Evolutionary conservation across 2,888 invertebrate species (phyloP).

Genomic region (Agrotis ipsilon): DNA sequence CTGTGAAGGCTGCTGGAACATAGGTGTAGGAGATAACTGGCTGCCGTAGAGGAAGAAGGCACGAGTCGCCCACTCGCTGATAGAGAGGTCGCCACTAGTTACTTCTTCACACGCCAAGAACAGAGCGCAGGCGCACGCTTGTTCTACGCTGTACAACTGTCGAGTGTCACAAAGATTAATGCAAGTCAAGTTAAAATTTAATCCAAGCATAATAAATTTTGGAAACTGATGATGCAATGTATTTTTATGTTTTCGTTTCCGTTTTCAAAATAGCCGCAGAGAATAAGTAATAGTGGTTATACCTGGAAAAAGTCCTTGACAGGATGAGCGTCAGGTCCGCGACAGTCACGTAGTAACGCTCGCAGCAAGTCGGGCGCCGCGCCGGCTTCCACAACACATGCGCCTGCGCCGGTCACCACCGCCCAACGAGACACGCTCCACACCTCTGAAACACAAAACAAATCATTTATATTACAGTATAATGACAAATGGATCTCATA

Average conservation of each 20-base stretch:
- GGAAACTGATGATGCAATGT: no score
- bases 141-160: constrained; percentile 94
- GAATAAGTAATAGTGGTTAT: background rate
- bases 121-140: constrained; percentile 97
- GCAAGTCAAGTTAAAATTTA: background rate
- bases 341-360: constrained; percentile 95
- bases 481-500: no score
- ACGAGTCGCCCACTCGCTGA: constrained; percentile 97
- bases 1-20: constrained; percentile 78
- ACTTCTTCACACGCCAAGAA: constrained; percentile 95
- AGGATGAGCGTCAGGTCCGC: constrained; percentile 96
- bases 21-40: constrained; percentile 89
- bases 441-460: constrained; percentile 70
- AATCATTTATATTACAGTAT: no score
- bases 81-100: constrained; percentile 87
- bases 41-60: constrained; percentile 98
- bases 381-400: constrained; percentile 95
- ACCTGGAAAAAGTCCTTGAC: constrained; percentile 96
- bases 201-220: no score
- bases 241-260: background rate
- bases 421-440: constrained; percentile 92
- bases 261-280: background rate
- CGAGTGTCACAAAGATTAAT: background rate
- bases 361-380: constrained; percentile 97
- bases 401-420: constrained; percentile 96